Base-by-base conservation (phyloP, 2,888 invertebrate species). In the Cephus pygmeus region DNA sequence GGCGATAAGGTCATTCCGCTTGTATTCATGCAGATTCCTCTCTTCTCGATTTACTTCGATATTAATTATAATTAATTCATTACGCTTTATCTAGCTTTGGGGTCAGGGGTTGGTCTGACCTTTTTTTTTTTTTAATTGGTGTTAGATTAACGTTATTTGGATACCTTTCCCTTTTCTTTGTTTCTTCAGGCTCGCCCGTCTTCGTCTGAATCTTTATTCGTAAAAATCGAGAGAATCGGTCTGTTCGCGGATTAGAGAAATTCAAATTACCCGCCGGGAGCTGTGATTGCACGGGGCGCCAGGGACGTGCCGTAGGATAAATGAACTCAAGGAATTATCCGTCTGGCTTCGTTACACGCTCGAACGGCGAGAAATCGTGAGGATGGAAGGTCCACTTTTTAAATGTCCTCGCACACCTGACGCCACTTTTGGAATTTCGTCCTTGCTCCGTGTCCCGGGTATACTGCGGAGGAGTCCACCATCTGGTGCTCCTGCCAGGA, bases 1-100 rank as follows among this genome's bases (percentile, higher is more conserved):
- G 76, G 83, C 88, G 87, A 88, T 89, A 87, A 89, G 89, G 87
- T 88, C 86, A 87, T 88, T 88, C 86, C 85, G 87, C 85, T 89
- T 88, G 86, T 86, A 86, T 90, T 88, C 87, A 81, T 83, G 82
- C 81, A 84, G 88, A 89, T 87, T 88, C 87, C 86, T 56, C 23
- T 9, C 2, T 86, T 84, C 80, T 81, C 83, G 83, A 86, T 88
- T 88, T 86, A 85, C 79, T 84, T 77, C 79, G 81, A 85, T 87
- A 88, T 89, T 87, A 89, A 87, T 87, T 85, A 81, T 81, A 81
- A 15, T 15, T 83, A 85, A 86, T 83, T 87, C 83, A 85, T 87
- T 88, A 85, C 84, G 82, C 82, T 83, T 81, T 84, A 69, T 81
- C 77, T 73, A 73, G 74, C 76, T 34, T 31, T 75, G 71, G 23